phyloP scores from a whole-genome alignment of 2,797 vertebrate genomes.

The Halcyon chelicuti region DNA sequence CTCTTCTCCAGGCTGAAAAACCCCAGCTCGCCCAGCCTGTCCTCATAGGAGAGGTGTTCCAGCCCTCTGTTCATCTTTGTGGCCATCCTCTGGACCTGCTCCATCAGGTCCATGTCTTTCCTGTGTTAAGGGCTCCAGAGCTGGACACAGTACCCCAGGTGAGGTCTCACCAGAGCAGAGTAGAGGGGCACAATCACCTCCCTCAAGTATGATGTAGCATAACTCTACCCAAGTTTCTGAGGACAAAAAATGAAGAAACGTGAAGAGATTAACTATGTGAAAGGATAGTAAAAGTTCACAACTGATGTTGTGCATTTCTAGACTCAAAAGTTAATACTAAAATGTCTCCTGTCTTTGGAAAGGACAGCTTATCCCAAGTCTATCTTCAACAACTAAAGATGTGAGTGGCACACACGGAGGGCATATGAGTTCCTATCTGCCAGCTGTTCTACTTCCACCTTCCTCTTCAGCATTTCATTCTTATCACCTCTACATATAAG shows the following conservation, averaged over 20 bases:
- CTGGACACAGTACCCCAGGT: no score
- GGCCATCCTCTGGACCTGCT: no score
- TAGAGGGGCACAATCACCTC: no score
- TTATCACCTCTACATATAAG: not conserved
- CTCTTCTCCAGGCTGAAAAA: no score
- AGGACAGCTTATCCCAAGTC: not conserved
- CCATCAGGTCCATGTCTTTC: no score
- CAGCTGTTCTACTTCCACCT: not conserved
- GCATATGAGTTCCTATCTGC: fast-evolving
- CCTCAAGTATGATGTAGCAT: not conserved
- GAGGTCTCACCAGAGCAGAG: no score
- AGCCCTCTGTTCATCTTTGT: no score
- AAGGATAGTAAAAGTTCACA: not conserved
- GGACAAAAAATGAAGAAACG: not conserved
- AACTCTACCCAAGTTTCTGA: not conserved
- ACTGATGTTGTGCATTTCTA: not conserved
- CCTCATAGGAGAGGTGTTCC: no score
- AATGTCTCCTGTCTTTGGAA: not conserved
- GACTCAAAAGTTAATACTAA: not conserved
- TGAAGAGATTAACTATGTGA: not conserved
- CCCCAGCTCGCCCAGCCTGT: no score
- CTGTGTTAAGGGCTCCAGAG: no score
- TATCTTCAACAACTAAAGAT: not conserved
- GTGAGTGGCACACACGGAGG: not conserved
- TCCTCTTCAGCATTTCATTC: not conserved